Evolutionary conservation across 2,797 vertebrate genomes (phyloP).

Genomic region (Cuculus canorus): DNA sequence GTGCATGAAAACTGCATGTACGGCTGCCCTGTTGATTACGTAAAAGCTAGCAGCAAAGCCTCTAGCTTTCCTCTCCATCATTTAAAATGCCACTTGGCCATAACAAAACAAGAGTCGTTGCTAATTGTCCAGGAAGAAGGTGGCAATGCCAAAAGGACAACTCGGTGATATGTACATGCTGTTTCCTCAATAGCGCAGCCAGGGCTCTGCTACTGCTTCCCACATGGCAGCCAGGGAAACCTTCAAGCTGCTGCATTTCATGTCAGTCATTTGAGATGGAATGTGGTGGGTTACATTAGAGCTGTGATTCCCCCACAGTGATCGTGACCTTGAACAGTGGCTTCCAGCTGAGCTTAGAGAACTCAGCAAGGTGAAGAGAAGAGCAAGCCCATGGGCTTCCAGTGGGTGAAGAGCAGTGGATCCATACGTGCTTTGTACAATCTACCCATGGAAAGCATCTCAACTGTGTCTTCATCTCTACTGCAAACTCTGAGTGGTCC

Average conservation of each 20-base stretch:
- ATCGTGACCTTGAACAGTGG: not conserved
- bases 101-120: accelerated
- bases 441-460: not conserved
- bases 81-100: not conserved
- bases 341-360: not conserved
- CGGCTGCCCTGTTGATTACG: not conserved
- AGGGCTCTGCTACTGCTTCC: accelerated
- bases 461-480: not conserved
- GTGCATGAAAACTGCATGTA: accelerated
- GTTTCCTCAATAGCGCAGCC: accelerated
- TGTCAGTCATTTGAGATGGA: not conserved
- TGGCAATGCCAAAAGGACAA: not conserved
- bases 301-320: not conserved
- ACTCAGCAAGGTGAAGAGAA: not conserved
- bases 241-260: not conserved
- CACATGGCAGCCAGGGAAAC: accelerated
- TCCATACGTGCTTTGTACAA: accelerated
- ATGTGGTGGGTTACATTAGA: not conserved
- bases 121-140: not conserved
- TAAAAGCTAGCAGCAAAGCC: not conserved
- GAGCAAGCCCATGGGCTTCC: not conserved
- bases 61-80: not conserved
- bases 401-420: not conserved
- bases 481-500: not conserved
- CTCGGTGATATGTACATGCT: accelerated